Evolutionary conservation across 2,113 vertebrate genomes (phyloP), one percentile per base, ranked within the genome.

Genomic region (Xenopus borealis): DNA sequence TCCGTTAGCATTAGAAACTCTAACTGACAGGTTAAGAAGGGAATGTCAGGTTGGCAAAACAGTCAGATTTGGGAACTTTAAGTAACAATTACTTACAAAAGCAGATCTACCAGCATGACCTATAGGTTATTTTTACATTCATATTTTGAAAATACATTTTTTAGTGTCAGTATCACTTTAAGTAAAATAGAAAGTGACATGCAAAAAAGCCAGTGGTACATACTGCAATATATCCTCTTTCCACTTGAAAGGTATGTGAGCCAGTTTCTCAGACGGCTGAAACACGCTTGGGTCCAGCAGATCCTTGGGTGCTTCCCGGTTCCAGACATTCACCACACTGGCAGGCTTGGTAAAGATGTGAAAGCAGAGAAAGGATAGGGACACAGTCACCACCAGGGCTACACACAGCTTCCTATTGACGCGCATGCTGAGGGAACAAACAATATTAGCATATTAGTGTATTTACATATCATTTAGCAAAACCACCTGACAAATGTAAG

Each of bases 201-300:
- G 2, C 6, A 5, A 12, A 50, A 50, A 50, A 13, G 5, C 3
- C 8, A n/a, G 40, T 23, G 33, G 30, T 76, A 76, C 74, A 10
- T 76, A 76, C 74, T 70, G 27, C 16, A 76, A 55, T 16, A 76
- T 16, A 12, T 76, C 74, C 13, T 69, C n/a, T 64, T 70, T 76
- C 74, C 74, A 76, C 62, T 76, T 76, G 9, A 76, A 44, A 14
- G 66, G 40, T 57, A 76, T 70, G 59, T 69, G 66, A 57, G 74
- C 18, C 19, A 57, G 62, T 62, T 76, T 76, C 20, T 70, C 47
- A 13, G 19, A 12, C 10, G 74, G 66, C 18, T 76, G 59, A 40
- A 70, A 44, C 18, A 64, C 46, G 18, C 13, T 46, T 12, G 6
- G 27, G 52, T 70, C 59, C 47, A 64, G 59, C 10, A 63, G 4